These are phyloP conservation scores for Dolichopus griseipennis DNA, from an alignment of 2,888 invertebrate genomes.

Conservation along the genomic window DNA sequence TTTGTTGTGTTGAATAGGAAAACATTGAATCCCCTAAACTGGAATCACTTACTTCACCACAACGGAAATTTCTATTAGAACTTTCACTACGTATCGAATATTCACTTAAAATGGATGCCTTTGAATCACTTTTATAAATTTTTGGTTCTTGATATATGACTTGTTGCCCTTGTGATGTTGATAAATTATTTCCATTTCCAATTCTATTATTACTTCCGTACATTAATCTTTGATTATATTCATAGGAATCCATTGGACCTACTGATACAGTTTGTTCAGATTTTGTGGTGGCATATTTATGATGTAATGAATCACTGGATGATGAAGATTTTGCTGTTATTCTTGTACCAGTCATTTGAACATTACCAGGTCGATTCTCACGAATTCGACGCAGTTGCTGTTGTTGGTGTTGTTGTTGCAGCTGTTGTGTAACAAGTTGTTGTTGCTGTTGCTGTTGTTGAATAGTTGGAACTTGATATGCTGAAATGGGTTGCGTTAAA, in stretches of 20 bases:
- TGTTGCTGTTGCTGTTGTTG: constrained; percentile 19
- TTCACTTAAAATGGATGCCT: constrained; percentile 41
- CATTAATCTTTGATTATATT: constrained; percentile 31
- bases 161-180: neutral
- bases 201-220: constrained; percentile 25
- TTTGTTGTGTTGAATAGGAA: constrained; percentile 32
- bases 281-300: constrained; percentile 10
- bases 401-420: constrained; percentile 22
- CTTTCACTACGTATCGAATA: constrained; percentile 41
- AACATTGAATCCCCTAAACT: constrained; percentile 36
- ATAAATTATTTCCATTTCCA: neutral
- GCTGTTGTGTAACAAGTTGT: constrained; percentile 17
- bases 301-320: constrained; percentile 41
- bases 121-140: constrained; percentile 43
- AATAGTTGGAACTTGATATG: constrained; percentile 19
- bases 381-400: constrained; percentile 18
- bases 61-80: constrained; percentile 26
- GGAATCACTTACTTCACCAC: constrained; percentile 36
- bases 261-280: neutral
- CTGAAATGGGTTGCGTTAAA: constrained; percentile 17
- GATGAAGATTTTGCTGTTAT: constrained; percentile 42
- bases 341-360: constrained; percentile 17
- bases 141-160: constrained; percentile 28
- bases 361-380: constrained; percentile 9
- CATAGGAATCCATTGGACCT: constrained; percentile 18